A percentile compares a stretch with the other conserved stretches of the same genome.
phyloP scores from a whole-genome alignment of 37 sponge, comb jelly and placozoan species.

The Spongilla lacustris region DNA sequence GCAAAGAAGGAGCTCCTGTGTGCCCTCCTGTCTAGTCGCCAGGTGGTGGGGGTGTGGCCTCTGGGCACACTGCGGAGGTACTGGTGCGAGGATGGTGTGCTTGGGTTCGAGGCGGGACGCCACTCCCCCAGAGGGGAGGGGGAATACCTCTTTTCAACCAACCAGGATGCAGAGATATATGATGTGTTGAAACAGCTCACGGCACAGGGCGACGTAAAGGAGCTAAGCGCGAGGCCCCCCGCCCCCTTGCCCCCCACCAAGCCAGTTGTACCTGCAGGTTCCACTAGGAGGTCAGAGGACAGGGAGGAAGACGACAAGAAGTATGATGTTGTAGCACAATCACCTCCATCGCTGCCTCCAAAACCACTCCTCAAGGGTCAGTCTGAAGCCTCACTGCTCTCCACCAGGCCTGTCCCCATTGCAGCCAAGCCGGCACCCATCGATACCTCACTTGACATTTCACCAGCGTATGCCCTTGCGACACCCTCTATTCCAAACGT shows the following conservation, averaged over 20 bases:
- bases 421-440: background rate
- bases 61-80: constrained; percentile 51
- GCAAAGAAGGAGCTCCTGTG: constrained; percentile 33
- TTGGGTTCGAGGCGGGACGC: constrained; percentile 62
- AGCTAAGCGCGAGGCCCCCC: constrained; percentile 12
- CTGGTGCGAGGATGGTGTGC: constrained; percentile 40
- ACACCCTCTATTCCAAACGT: background rate
- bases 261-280: background rate
- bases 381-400: background rate
- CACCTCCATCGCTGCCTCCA: background rate
- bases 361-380: background rate
- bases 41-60: constrained; percentile 73
- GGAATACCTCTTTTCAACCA: constrained; percentile 50
- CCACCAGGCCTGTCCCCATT: background rate
- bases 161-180: constrained; percentile 53
- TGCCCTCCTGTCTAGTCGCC: constrained; percentile 1
- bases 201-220: background rate
- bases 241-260: constrained; percentile 32
- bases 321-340: background rate
- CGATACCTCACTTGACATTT: constrained; percentile 5
- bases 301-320: background rate
- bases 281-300: background rate
- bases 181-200: constrained; percentile 35
- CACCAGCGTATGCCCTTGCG: background rate
- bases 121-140: constrained; percentile 80